Evolutionary conservation across 2,888 invertebrate genomes (phyloP), one percentile per base, ranked within the genome.

Genomic region (Polyploca ridens): DNA sequence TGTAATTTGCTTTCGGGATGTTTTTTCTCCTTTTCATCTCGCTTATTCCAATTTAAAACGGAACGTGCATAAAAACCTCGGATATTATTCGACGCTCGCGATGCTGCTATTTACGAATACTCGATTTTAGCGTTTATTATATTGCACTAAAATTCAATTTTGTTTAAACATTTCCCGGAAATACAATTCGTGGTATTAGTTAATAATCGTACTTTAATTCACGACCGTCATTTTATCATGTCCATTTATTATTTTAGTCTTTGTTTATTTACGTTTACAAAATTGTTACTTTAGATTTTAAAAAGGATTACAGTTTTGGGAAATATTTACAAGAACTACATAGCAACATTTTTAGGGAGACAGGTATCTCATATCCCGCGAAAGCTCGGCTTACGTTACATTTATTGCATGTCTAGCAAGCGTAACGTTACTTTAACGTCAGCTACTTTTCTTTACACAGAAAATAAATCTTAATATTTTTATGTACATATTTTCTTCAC

Each of bases 41-140:
- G 82, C 82, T 88, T 87, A 86, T 89, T 87, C 83, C 81, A 87
- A 83, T 87, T 87, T 88, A 81, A 85, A 88, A 83, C 81, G 82
- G 79, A 85, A 88, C 81, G 83, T 74, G 83, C 81, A 81, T 82
- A 82, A 84, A 82, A 83, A 78, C 72, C 75, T 74, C 71, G 73
- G 75, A 80, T 79, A 78, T 79, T 79, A 77, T 77, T 81, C 68
- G 75, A 72, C 66, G 77, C 64, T 63, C 66, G 65, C 60, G 54
- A 62, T 19, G 54, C 58, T 58, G 33, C 58, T 63, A 63, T 58
- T 63, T 49, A 62, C 58, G 65, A 62, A 67, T 66, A 58, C 58
- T 68, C 67, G 63, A 74, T 62, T 69, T 7, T 70, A 63, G 65
- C 60, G 63, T 74, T 76, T 78, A 73, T 72, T 19, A 38, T 69